These are phyloP conservation scores for Lota lota DNA, from an alignment of 2,113 vertebrate genomes.

Conservation along the genomic window DNA sequence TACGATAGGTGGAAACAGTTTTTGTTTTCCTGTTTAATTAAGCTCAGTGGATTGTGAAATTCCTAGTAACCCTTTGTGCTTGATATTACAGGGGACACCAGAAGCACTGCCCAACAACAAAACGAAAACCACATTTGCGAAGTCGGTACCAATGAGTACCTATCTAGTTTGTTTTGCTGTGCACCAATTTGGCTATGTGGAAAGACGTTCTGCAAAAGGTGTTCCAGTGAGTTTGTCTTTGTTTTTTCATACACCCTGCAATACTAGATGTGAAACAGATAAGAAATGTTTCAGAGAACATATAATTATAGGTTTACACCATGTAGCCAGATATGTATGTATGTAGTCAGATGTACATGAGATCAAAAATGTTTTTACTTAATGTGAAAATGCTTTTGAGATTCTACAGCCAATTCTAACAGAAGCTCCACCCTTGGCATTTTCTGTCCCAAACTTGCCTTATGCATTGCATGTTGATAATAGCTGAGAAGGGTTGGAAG, in stretches of 20 bases:
- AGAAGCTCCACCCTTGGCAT: too few species aligned
- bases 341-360: neutral
- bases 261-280: neutral
- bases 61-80: conserved; percentile 49
- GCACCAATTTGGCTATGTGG: conserved; percentile 75
- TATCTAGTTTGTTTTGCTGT: conserved; percentile 95
- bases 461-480: too few species aligned
- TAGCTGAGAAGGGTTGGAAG: too few species aligned
- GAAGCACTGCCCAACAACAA: conserved; percentile 46
- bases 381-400: too few species aligned
- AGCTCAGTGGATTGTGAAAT: neutral
- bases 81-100: too few species aligned
- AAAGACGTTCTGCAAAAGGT: conserved; percentile 58
- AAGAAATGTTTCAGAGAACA: neutral
- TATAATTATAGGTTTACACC: too few species aligned
- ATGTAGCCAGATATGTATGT: neutral
- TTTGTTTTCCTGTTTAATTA: too few species aligned
- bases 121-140: conserved; percentile 74
- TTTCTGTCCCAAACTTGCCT: too few species aligned
- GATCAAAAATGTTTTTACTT: neutral
- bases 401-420: too few species aligned
- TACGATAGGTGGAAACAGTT: too few species aligned
- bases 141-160: conserved; percentile 91
- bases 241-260: neutral
- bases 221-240: conserved; percentile 67